A percentile compares a stretch with the other conserved stretches of the same genome.
These are phyloP conservation scores for Spheniscus humboldti DNA, from an alignment of 2,797 vertebrate genomes.

Conservation along the genomic window DNA sequence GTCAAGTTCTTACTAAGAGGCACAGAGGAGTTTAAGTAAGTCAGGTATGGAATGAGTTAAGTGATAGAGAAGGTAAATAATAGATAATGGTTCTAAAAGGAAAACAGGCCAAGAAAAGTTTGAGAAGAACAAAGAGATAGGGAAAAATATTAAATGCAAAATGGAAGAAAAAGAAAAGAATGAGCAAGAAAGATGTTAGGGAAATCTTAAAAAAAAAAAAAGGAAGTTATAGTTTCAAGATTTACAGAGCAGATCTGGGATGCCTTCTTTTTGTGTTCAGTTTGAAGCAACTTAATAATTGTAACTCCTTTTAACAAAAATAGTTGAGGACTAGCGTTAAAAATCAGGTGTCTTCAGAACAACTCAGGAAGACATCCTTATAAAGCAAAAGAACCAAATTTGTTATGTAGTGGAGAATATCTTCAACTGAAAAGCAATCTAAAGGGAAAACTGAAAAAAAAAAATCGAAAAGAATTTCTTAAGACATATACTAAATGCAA, in stretches of 20 bases:
- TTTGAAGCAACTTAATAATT: background rate
- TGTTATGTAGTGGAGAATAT: background rate
- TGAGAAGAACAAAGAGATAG: background rate
- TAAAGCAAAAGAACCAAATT: background rate
- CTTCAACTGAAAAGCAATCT: background rate
- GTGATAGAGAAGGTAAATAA: background rate
- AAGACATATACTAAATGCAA: background rate
- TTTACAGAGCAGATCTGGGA: background rate
- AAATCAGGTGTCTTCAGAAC: background rate
- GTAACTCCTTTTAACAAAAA: background rate
- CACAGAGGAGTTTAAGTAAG: background rate
- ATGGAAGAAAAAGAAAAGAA: background rate
- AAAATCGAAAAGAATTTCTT: background rate
- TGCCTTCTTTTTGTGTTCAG: background rate
- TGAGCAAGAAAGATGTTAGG: background rate
- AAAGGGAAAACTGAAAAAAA: background rate
- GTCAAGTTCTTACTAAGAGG: background rate
- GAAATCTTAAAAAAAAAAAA: background rate
- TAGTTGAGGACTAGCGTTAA: background rate
- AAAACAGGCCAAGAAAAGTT: background rate
- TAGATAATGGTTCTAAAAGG: background rate
- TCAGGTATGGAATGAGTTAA: background rate
- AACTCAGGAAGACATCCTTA: background rate
- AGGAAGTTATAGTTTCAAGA: background rate
- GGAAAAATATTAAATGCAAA: background rate